Evolutionary conservation across 1,140 invertebrate species (phyloP).

Genomic region (Pectinophora gossypiella): DNA sequence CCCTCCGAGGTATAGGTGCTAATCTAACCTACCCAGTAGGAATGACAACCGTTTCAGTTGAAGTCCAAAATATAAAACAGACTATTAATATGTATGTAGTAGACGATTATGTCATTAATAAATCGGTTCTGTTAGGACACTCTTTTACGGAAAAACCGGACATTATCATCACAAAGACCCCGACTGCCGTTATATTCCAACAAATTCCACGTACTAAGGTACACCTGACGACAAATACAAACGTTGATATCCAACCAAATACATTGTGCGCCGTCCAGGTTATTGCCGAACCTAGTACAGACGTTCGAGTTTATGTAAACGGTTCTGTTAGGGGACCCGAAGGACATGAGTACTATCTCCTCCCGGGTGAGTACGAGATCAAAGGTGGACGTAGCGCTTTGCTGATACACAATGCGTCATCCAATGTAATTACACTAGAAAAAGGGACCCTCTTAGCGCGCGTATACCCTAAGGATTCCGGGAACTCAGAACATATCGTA

Average conservation of each 20-base stretch:
- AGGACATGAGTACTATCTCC: not conserved
- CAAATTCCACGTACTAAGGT: not conserved
- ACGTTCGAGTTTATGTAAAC: not conserved
- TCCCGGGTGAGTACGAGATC: not conserved
- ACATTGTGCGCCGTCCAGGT: not conserved
- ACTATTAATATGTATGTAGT: slow-evolving; percentile 26
- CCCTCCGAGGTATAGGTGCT: slow-evolving; percentile 20
- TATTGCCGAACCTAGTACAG: not conserved
- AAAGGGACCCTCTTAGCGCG: no score
- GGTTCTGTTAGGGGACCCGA: not conserved
- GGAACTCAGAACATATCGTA: not conserved
- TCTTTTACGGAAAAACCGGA: slow-evolving; percentile 24
- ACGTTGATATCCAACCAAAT: not conserved
- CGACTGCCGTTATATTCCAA: not conserved
- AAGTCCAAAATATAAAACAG: slow-evolving; percentile 25
- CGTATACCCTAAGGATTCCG: no score
- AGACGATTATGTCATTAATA: slow-evolving; percentile 21
- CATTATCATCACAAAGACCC: not conserved
- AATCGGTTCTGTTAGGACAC: slow-evolving; percentile 31
- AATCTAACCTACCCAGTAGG: slow-evolving; percentile 21
- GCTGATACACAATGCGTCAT: not conserved
- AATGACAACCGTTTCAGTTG: slow-evolving; percentile 4
- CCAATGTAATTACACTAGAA: no score
- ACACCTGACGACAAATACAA: not conserved
- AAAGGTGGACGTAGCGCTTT: not conserved